Evolutionary conservation across 2,888 invertebrate species (phyloP).

Genomic region (Mactromeris polynyma): DNA sequence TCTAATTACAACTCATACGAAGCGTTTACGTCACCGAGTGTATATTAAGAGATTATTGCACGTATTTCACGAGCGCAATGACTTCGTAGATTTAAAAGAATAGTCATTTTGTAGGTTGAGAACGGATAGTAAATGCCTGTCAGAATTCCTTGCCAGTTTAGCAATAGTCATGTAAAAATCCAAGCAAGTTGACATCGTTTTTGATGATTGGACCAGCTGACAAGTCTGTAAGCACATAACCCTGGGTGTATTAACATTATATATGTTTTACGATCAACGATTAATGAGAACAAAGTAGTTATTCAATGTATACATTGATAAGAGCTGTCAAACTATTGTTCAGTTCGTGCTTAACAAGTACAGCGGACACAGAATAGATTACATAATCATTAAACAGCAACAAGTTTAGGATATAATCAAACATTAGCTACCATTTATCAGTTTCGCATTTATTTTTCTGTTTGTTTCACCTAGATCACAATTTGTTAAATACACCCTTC

Average conservation of each 20-base stretch:
- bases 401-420: background rate
- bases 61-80: background rate
- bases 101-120: background rate
- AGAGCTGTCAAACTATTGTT: background rate
- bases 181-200: background rate
- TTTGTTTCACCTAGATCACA: slow-evolving; percentile 9
- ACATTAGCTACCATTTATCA: background rate
- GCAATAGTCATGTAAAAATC: background rate
- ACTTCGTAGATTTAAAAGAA: background rate
- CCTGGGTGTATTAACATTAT: background rate
- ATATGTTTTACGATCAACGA: background rate
- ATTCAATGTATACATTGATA: background rate
- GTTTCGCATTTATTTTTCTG: background rate
- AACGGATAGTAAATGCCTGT: background rate
- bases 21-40: no score
- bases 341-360: background rate
- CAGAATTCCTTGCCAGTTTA: background rate
- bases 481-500: slow-evolving; percentile 12
- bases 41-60: background rate
- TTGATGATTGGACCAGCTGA: background rate
- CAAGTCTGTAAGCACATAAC: background rate
- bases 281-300: background rate
- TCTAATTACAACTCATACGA: no score
- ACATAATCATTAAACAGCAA: background rate
- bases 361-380: background rate